Evolutionary conservation across 2,797 vertebrate species (phyloP).

Genomic region (Falco peregrinus): DNA sequence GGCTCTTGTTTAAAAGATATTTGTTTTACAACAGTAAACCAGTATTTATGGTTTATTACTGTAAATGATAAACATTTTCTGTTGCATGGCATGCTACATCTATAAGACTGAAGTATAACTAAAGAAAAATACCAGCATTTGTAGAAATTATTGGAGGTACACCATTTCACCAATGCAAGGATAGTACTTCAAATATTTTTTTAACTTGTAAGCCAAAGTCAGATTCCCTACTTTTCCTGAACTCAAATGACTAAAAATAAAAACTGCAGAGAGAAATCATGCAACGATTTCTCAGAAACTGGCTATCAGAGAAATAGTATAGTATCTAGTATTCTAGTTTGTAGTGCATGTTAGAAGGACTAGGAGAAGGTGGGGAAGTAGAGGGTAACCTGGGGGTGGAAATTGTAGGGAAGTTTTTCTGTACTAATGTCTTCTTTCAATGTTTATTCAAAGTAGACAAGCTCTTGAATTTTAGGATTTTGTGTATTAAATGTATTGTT

Average conservation of each 20-base stretch:
- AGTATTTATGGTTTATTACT: background rate
- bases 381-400: background rate
- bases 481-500: background rate
- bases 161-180: background rate
- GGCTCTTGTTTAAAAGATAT: background rate
- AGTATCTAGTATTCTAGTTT: background rate
- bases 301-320: background rate
- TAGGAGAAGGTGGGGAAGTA: background rate
- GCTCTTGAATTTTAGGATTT: background rate
- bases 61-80: background rate
- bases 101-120: background rate
- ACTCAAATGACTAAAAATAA: background rate
- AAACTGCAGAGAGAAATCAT: background rate
- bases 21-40: background rate
- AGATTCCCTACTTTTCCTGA: background rate
- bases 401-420: background rate
- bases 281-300: background rate
- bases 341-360: background rate
- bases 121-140: background rate
- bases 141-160: background rate
- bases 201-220: background rate
- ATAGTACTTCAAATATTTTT: background rate
- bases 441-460: background rate
- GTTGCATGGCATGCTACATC: background rate
- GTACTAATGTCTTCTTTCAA: background rate